These are phyloP conservation scores for Artibeus jamaicensis DNA, from an alignment of 2,797 vertebrate species.

Conservation along the genomic window DNA sequence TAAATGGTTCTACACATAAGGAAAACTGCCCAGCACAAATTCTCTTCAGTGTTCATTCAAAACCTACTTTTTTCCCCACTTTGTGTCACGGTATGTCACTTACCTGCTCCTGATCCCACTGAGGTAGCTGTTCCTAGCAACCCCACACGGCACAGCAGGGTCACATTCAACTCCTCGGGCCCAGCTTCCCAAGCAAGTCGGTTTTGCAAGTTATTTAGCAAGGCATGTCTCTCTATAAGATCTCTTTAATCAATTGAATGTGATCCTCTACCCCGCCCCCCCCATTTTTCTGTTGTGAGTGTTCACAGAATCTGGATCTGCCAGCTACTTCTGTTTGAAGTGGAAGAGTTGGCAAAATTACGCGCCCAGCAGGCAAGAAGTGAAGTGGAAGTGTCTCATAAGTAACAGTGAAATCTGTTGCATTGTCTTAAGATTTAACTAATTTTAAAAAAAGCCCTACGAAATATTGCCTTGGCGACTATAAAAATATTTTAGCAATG, in stretches of 20 bases:
- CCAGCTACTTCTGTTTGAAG: constrained; percentile 60
- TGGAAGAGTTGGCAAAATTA: constrained; percentile 64
- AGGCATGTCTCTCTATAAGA: not conserved
- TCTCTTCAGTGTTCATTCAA: not conserved
- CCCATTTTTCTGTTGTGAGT: constrained; percentile 50
- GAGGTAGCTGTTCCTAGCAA: not conserved
- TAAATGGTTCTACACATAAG: not conserved
- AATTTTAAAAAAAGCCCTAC: constrained; percentile 2
- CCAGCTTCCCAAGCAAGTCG: not conserved
- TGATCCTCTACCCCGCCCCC: not conserved
- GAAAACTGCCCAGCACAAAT: not conserved
- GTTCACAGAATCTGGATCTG: constrained; percentile 55
- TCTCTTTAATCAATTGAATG: constrained; percentile 17
- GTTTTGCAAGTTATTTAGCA: constrained; percentile 10
- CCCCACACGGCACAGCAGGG: not conserved
- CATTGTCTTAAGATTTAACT: constrained; percentile 42
- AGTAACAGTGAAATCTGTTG: constrained; percentile 63
- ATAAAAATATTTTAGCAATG: constrained; percentile 48
- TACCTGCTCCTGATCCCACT: not conserved
- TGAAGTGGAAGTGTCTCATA: constrained; percentile 68
- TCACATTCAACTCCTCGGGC: not conserved
- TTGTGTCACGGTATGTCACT: not conserved
- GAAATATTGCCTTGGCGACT: constrained; percentile 65
- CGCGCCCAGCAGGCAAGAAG: constrained; percentile 56
- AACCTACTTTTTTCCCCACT: not conserved